Evolutionary conservation across 2,113 vertebrate genomes (phyloP).

Genomic region (Excalfactoria chinensis): DNA sequence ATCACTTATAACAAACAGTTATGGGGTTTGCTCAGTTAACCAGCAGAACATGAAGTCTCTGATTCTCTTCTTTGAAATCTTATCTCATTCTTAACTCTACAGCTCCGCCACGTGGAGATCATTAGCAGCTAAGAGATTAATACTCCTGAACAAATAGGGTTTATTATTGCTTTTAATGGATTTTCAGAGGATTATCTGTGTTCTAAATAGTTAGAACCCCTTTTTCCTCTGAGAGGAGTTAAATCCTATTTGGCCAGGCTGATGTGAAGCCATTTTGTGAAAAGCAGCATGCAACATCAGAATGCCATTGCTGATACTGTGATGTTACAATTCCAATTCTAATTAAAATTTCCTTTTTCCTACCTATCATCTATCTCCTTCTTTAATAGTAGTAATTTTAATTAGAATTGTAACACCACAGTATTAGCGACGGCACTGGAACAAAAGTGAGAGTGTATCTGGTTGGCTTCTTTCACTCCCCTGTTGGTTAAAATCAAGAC

Average conservation of each 20-base stretch:
- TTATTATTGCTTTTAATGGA: background rate
- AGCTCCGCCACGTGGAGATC: slow-evolving; percentile 49
- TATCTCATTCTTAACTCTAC: slow-evolving; percentile 44
- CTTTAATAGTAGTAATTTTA: too few relatives aligned
- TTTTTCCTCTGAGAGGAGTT: background rate
- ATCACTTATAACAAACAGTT: background rate
- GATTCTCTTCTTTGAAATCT: background rate
- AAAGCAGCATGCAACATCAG: background rate
- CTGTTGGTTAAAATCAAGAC: background rate
- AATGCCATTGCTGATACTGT: too few relatives aligned
- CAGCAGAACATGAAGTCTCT: accelerated
- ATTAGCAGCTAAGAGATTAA: background rate
- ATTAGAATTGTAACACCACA: too few relatives aligned
- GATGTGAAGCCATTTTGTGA: background rate
- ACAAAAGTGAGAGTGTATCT: too few relatives aligned
- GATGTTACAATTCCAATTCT: too few relatives aligned
- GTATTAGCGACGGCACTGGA: too few relatives aligned
- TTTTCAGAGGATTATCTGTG: background rate
- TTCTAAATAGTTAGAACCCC: background rate
- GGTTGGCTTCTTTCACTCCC: background rate
- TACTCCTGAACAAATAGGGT: background rate
- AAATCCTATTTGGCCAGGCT: background rate
- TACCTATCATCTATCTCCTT: too few relatives aligned
- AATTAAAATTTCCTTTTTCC: too few relatives aligned
- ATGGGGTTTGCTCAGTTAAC: background rate